These are phyloP conservation scores for Sturmia bella DNA, from an alignment of 2,888 invertebrate genomes.

Conservation along the genomic window DNA sequence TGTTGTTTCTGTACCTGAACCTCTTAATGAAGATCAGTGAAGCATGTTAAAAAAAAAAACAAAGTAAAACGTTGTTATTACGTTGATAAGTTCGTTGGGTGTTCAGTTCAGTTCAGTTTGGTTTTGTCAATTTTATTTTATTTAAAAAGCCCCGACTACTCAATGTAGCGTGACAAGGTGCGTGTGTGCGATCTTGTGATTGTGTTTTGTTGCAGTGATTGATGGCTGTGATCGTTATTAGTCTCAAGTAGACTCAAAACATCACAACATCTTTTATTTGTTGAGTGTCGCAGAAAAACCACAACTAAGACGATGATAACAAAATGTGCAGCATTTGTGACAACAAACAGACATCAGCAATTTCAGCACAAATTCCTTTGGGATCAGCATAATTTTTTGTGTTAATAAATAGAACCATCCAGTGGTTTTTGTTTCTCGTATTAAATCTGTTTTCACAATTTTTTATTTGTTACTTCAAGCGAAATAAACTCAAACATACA, in stretches of 20 bases:
- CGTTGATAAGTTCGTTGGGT: constrained; percentile 24
- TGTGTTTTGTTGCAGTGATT: constrained; percentile 48
- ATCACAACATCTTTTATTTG: constrained; percentile 30
- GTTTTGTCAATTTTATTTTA: constrained; percentile 5
- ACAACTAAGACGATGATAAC: constrained; percentile 20
- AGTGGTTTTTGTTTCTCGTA: too few relatives aligned
- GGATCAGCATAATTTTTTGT: constrained; percentile 44
- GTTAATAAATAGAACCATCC: background rate
- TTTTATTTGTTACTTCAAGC: too few relatives aligned
- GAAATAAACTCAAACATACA: too few relatives aligned
- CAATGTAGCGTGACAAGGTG: constrained; percentile 64
- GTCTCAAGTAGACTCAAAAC: constrained; percentile 25
- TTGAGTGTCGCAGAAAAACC: constrained; percentile 38
- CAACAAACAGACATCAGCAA: constrained; percentile 22
- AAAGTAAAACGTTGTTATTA: constrained; percentile 21
- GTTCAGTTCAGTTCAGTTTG: constrained; percentile 22
- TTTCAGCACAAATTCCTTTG: constrained; percentile 21
- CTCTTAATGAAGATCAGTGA: constrained; percentile 58
- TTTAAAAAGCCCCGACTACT: constrained; percentile 41
- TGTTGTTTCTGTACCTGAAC: constrained; percentile 26
- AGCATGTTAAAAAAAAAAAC: constrained; percentile 46
- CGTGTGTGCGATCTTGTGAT: constrained; percentile 22
- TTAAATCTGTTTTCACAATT: too few relatives aligned
- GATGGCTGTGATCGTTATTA: constrained; percentile 47
- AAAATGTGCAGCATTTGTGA: constrained; percentile 26